Evolutionary conservation across 1,140 invertebrate genomes (phyloP).

Genomic region (Pseudomyrmex gracilis): DNA sequence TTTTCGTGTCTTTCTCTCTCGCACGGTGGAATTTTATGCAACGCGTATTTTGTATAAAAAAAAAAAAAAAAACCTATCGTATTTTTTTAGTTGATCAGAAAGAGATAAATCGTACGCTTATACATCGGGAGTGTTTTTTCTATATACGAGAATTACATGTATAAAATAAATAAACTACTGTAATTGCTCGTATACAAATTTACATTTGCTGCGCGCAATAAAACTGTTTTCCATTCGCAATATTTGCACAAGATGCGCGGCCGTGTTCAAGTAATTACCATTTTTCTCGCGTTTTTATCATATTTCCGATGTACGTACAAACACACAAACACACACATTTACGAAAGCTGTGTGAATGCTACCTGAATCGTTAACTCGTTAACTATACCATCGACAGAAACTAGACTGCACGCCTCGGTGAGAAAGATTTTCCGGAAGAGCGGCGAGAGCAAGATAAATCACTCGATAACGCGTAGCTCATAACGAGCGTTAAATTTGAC

Average conservation of each 20-base stretch:
- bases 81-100: too few relatives aligned
- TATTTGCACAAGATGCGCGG: not conserved
- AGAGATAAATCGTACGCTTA: too few relatives aligned
- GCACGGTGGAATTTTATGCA: too few relatives aligned
- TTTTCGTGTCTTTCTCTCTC: too few relatives aligned
- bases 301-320: not conserved
- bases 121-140: too few relatives aligned
- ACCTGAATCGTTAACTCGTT: not conserved
- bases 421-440: slow-evolving; percentile 43
- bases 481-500: slow-evolving; percentile 63
- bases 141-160: too few relatives aligned
- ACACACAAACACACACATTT: too few relatives aligned
- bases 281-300: not conserved
- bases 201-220: too few relatives aligned
- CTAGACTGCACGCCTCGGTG: slow-evolving; percentile 1
- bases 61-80: too few relatives aligned
- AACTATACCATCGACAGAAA: not conserved
- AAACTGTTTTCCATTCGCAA: not conserved
- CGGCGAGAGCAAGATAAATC: slow-evolving; percentile 39
- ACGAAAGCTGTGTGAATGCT: slow-evolving; percentile 1
- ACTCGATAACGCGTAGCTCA: slow-evolving; percentile 11
- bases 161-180: not conserved
- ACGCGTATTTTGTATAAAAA: too few relatives aligned
- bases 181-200: too few relatives aligned
- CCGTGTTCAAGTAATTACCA: not conserved